These are phyloP conservation scores for Cyprinodon diabolis DNA, from an alignment of 2,797 vertebrate species.

Conservation along the genomic window DNA sequence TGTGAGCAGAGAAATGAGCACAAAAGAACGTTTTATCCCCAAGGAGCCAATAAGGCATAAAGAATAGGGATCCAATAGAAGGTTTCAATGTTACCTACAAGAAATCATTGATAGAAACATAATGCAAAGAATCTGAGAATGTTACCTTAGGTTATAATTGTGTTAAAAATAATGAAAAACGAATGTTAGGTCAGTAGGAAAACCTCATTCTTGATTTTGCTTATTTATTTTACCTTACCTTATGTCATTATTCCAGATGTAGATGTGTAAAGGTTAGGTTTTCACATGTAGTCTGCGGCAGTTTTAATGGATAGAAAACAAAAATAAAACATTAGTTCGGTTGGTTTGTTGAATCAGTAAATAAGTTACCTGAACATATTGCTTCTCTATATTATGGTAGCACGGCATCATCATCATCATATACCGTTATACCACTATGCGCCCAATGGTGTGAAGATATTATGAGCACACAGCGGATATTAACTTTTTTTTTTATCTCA, in stretches of 20 bases:
- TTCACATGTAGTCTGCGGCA: not conserved
- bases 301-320: not conserved
- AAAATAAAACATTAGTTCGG: not conserved
- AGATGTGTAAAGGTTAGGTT: not conserved
- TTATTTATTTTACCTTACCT: not conserved
- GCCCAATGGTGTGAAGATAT: not conserved
- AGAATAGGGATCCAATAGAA: not conserved
- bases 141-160: not conserved
- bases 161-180: not conserved
- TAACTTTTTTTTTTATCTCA: not conserved
- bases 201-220: not conserved
- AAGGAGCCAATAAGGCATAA: not conserved
- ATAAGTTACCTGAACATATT: not conserved
- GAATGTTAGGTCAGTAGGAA: not conserved
- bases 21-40: not conserved
- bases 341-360: not conserved
- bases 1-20: not conserved
- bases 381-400: not conserved
- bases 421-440: not conserved
- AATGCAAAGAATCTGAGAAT: not conserved
- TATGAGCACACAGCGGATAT: not conserved
- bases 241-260: not conserved
- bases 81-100: not conserved
- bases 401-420: not conserved
- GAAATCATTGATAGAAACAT: not conserved